Evolutionary conservation across 2,797 vertebrate species (phyloP), one percentile per base, ranked within the genome.

Genomic region (Acrossocheilus fasciatus): DNA sequence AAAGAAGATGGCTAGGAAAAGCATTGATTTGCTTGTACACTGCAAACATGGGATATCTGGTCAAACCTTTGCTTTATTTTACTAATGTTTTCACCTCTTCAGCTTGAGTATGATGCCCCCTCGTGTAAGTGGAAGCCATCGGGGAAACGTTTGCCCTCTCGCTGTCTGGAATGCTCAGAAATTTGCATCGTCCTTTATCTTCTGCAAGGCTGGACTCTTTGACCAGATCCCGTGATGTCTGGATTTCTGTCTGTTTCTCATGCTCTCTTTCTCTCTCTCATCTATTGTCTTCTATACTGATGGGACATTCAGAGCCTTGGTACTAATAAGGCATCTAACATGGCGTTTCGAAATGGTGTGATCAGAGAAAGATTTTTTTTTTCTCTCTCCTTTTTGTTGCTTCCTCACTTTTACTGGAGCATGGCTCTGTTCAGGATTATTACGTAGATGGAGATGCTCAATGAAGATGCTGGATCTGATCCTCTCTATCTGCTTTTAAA

Each of bases 1-100:
- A 99, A 99, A 93, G 97, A 99, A 96, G 98, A 99, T 52, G 98
- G 98, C 91, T 99, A 98, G 93, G 89, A 91, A 92, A 75, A 14
- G 85, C 91, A 86, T 80, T 34, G 0, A 88, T 57, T 70, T 87
- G 88, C 86, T 89, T 92, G 92, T 93, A 92, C 93, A 94, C 93
- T 92, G 91, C 92, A 91, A 93, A 85, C 86, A 93, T 92, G 91
- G 85, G 91, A 93, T 91, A 92, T 91, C 92, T 92, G 92, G 92
- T 95, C 93, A 94, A 92, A 92, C 81, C 36, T 79, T 90, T 86
- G 93, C 92, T 92, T 86, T 79, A 64, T 89, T 90, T 88, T 74
- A 73, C 69, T 82, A 83, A 79, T 87, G 89, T 91, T 93, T 93
- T 89, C 83, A 74, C 39, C 54, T 73, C 86, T 86, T 90, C 86